phyloP scores from a whole-genome alignment of 2,113 vertebrate species.

The Blennius ocellaris region DNA sequence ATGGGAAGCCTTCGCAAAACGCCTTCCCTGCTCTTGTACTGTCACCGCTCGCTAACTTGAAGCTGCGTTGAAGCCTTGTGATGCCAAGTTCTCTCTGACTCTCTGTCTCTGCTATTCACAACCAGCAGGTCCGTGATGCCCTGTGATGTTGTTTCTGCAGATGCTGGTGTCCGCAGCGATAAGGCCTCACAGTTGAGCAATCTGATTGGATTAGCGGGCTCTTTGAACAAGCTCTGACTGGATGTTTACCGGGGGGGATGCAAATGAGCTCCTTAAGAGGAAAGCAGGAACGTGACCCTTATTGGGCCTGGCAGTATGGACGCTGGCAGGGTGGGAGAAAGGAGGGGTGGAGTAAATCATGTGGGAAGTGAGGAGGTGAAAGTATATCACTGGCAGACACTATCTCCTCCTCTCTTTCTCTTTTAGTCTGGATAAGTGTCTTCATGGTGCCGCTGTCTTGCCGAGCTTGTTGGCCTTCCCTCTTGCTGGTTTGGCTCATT shows the following conservation, averaged over 20 bases:
- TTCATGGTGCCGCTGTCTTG: slow-evolving; percentile 57
- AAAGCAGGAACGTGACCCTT: slow-evolving; percentile 74
- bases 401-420: slow-evolving; percentile 33
- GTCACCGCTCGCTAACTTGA: slow-evolving; percentile 68
- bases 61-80: slow-evolving; percentile 65
- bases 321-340: slow-evolving; percentile 51
- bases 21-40: slow-evolving; percentile 61
- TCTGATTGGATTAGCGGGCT: slow-evolving; percentile 79
- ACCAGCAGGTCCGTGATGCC: slow-evolving; percentile 66
- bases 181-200: slow-evolving; percentile 73
- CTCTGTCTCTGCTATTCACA: slow-evolving; percentile 75
- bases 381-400: slow-evolving; percentile 59
- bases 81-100: slow-evolving; percentile 75
- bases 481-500: slow-evolving; percentile 61
- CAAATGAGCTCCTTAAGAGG: slow-evolving; percentile 80
- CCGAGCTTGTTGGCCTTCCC: slow-evolving; percentile 49
- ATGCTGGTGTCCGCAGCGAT: slow-evolving; percentile 76
- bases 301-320: slow-evolving; percentile 76
- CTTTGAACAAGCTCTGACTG: slow-evolving; percentile 79
- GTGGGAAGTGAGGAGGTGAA: slow-evolving; percentile 61
- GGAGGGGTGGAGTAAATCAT: slow-evolving; percentile 47
- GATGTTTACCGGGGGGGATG: slow-evolving; percentile 80
- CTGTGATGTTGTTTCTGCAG: slow-evolving; percentile 76
- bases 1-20: slow-evolving; percentile 69
- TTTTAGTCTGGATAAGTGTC: slow-evolving; percentile 56